A percentile compares a stretch with the other conserved stretches of the same genome.
These are phyloP conservation scores for Eulacestoma nigropectus DNA, from an alignment of 2,113 vertebrate species.

Conservation along the genomic window DNA sequence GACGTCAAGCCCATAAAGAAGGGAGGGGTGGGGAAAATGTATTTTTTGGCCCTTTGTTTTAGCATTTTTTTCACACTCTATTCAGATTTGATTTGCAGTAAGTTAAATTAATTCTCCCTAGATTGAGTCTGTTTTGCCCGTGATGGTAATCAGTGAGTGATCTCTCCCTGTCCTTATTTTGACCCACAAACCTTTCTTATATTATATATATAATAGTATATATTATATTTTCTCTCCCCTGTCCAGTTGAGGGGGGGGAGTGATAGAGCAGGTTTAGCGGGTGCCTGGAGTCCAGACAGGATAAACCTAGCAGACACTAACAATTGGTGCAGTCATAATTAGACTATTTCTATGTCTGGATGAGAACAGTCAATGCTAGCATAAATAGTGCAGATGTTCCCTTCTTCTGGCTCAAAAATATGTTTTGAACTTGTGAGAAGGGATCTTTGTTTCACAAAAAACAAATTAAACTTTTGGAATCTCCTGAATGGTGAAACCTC, in stretches of 20 bases:
- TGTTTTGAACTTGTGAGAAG: neutral
- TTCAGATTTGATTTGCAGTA: neutral
- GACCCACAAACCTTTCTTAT: fast-evolving
- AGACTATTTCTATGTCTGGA: neutral
- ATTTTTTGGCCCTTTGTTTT: neutral
- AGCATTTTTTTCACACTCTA: neutral
- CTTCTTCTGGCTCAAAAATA: neutral
- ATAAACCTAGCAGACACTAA: neutral
- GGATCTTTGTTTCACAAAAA: neutral
- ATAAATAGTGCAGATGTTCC: neutral
- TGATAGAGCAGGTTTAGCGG: neutral
- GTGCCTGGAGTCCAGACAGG: neutral
- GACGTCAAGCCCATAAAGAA: fast-evolving
- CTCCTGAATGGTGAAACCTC: neutral
- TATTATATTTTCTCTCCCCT: neutral
- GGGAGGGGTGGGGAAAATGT: neutral
- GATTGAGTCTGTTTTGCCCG: neutral
- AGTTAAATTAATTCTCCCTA: neutral
- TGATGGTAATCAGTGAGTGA: neutral
- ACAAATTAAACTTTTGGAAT: neutral
- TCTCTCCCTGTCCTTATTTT: neutral
- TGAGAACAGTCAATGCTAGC: neutral
- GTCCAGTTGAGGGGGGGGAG: neutral
- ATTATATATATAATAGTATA: too few species aligned
- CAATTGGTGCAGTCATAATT: neutral